Evolutionary conservation across 2,888 invertebrate genomes (phyloP).

Genomic region (Deilephila porcellus): DNA sequence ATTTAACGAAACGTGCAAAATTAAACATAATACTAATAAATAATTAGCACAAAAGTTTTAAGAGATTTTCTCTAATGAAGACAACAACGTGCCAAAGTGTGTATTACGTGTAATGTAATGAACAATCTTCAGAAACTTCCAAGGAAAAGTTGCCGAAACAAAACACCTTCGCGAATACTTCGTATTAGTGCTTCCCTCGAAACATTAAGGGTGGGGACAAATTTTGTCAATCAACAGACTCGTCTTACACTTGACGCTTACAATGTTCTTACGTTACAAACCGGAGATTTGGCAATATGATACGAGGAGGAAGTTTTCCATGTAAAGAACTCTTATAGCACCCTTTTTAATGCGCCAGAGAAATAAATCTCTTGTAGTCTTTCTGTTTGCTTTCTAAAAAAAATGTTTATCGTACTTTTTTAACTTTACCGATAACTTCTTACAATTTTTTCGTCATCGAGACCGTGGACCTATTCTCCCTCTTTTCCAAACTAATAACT

Average conservation of each 20-base stretch:
- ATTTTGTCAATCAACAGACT: constrained; percentile 81
- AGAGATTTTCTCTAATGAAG: constrained; percentile 22
- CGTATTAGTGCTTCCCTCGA: constrained; percentile 66
- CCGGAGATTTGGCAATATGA: constrained; percentile 71
- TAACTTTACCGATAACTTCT: neutral
- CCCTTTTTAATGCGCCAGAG: neutral
- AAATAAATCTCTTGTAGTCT: neutral
- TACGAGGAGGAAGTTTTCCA: constrained; percentile 63
- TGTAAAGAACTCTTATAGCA: constrained; percentile 39
- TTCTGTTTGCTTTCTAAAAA: neutral
- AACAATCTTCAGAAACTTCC: constrained; percentile 42
- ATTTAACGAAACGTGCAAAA: constrained; percentile 6
- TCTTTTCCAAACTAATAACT: no score
- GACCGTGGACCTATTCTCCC: no score
- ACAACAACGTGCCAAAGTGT: neutral
- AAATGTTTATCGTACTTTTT: neutral
- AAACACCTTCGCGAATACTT: constrained; percentile 57
- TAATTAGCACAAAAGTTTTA: constrained; percentile 16
- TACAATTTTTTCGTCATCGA: no score
- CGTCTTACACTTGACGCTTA: constrained; percentile 75
- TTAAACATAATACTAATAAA: constrained; percentile 20
- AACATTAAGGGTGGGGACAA: constrained; percentile 57
- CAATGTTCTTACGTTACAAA: constrained; percentile 79
- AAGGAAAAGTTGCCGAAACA: constrained; percentile 63
- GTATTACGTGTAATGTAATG: constrained; percentile 18